phyloP scores from a whole-genome alignment of 1,140 invertebrate genomes.

The Campoletis sonorensis region DNA sequence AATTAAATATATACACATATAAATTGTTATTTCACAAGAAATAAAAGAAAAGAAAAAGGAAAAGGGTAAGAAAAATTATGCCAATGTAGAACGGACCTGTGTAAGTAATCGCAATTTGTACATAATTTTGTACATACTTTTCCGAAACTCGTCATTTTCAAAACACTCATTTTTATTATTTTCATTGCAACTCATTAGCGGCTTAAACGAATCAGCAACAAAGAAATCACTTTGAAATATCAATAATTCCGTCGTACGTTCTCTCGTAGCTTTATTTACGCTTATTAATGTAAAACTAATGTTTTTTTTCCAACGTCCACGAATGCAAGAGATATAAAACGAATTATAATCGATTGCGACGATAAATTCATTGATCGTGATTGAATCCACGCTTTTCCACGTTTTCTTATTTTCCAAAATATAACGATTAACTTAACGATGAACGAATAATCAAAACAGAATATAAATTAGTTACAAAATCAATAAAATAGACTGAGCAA shows the following conservation, averaged over 20 bases:
- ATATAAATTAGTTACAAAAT: no score
- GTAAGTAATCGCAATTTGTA: constrained; percentile 50
- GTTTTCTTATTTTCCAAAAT: not conserved
- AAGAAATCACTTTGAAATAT: not conserved
- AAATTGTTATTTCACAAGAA: not conserved
- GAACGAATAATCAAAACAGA: no score
- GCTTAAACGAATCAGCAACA: not conserved
- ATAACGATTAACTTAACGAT: not conserved
- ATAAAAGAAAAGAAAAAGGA: not conserved
- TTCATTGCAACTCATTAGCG: not conserved
- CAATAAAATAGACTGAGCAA: no score
- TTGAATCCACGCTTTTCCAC: no score
- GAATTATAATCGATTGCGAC: no score
- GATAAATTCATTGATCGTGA: no score
- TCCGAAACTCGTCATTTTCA: constrained; percentile 46
- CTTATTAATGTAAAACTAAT: constrained; percentile 36
- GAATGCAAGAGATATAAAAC: no score
- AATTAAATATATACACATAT: constrained; percentile 20
- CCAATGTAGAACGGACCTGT: constrained; percentile 36
- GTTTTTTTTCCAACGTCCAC: not conserved
- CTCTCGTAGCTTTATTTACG: constrained; percentile 28
- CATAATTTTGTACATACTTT: constrained; percentile 52
- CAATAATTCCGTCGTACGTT: not conserved
- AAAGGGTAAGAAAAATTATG: not conserved
- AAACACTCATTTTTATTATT: constrained; percentile 50